Percentiles rank a stretch among this genome's conserved stretches.
These are phyloP conservation scores for Nomada hirtipes DNA, from an alignment of 2,888 invertebrate genomes.

Conservation along the genomic window DNA sequence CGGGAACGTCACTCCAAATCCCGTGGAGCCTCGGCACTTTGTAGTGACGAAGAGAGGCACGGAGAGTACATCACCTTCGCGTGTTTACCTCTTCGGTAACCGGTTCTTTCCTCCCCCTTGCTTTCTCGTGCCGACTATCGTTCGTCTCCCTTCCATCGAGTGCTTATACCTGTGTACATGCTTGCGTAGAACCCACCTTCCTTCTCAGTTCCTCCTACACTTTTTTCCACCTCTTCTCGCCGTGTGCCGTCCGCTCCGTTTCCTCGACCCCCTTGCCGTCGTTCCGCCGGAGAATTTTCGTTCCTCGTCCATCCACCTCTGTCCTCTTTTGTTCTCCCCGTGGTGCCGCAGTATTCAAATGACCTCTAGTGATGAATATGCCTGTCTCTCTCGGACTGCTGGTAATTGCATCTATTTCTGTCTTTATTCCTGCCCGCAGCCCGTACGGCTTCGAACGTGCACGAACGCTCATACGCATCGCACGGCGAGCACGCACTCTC, in stretches of 20 bases:
- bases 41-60: slow-evolving; percentile 71
- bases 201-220: slow-evolving; percentile 27
- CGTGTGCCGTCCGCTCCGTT: slow-evolving; percentile 20
- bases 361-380: slow-evolving; percentile 77
- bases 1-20: slow-evolving; percentile 72
- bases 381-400: slow-evolving; percentile 64
- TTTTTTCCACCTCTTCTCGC: slow-evolving; percentile 47
- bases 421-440: slow-evolving; percentile 71
- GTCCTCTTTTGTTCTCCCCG: slow-evolving; percentile 53
- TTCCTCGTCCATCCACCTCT: slow-evolving; percentile 45
- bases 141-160: slow-evolving; percentile 42
- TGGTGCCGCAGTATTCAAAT: slow-evolving; percentile 74
- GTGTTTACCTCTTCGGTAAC: slow-evolving; percentile 82
- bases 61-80: slow-evolving; percentile 81
- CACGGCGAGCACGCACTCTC: slow-evolving; percentile 39
- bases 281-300: slow-evolving; percentile 16
- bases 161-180: slow-evolving; percentile 45
- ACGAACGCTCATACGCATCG: slow-evolving; percentile 46
- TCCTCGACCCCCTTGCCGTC: slow-evolving; percentile 36
- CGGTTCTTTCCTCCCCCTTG: slow-evolving; percentile 73
- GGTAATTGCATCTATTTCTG: slow-evolving; percentile 77
- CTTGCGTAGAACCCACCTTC: slow-evolving; percentile 41
- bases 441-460: slow-evolving; percentile 56
- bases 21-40: slow-evolving; percentile 68
- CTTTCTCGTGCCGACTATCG: slow-evolving; percentile 36